Percentiles rank a stretch among this genome's conserved stretches.
Conservation (phyloP, 2,113 vertebrate species). For the Ciconia stormi region DNA sequence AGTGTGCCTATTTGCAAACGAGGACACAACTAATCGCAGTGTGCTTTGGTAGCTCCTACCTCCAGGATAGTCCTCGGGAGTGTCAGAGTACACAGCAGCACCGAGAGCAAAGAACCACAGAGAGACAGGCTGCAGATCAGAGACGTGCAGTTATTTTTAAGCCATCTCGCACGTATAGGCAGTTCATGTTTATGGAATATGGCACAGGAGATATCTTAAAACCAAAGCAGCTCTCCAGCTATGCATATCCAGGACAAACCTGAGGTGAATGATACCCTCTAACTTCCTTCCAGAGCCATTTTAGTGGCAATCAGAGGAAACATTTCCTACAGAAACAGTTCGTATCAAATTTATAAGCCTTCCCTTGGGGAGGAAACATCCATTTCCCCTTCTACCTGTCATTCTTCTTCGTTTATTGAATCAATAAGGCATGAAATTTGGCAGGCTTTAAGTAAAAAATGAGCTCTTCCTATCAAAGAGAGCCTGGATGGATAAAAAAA, state of each 20-base stretch:
- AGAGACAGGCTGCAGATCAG: background rate
- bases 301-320: background rate
- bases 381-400: constrained; percentile 41
- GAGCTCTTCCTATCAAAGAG: background rate
- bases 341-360: constrained; percentile 15
- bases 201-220: background rate
- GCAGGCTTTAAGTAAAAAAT: constrained; percentile 30
- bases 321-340: background rate
- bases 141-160: background rate
- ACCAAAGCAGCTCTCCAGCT: background rate
- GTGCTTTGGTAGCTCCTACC: background rate
- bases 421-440: constrained; percentile 7
- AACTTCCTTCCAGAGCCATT: background rate
- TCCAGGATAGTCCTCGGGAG: background rate
- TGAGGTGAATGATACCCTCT: background rate
- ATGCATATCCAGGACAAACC: background rate
- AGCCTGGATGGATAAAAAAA: background rate
- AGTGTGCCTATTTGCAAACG: background rate
- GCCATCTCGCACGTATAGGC: background rate
- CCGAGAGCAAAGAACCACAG: background rate
- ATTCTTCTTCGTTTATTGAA: background rate
- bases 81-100: background rate
- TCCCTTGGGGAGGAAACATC: constrained; percentile 10
- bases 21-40: background rate
- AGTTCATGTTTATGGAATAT: background rate